A percentile compares a stretch with the other conserved stretches of the same genome.
Conservation (phyloP, 2,113 vertebrate genomes). For the Colaptes auratus region DNA sequence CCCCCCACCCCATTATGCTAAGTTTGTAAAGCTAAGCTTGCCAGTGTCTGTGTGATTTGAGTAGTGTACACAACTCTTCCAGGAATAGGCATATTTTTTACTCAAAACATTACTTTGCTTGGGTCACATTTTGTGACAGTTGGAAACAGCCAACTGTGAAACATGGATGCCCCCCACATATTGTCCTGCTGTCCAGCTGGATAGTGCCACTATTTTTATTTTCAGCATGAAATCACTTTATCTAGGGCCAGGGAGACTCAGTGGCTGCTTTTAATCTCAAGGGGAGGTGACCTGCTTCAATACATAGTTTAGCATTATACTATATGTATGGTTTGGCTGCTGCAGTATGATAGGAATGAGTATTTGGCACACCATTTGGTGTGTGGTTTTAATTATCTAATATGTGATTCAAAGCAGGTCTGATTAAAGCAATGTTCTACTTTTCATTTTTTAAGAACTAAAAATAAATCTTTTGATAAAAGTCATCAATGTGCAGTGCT, state of each 20-base stretch:
- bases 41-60: neutral
- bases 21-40: neutral
- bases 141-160: neutral
- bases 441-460: neutral
- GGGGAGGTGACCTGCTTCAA: neutral
- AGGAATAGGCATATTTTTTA: neutral
- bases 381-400: neutral
- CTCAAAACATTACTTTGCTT: neutral
- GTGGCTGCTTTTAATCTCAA: neutral
- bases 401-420: neutral
- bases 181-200: neutral
- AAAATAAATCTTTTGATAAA: neutral
- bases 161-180: rapidly evolving
- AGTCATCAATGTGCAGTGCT: neutral
- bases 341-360: neutral
- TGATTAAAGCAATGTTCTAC: neutral
- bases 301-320: neutral
- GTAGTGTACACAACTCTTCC: neutral
- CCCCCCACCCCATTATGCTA: neutral
- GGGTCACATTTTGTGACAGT: neutral
- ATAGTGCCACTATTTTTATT: neutral
- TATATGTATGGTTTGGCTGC: neutral
- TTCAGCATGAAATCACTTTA: neutral
- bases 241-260: rapidly evolving
- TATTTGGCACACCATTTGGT: neutral